phyloP scores from a whole-genome alignment of 2,888 invertebrate genomes.

The Leucania comma region DNA sequence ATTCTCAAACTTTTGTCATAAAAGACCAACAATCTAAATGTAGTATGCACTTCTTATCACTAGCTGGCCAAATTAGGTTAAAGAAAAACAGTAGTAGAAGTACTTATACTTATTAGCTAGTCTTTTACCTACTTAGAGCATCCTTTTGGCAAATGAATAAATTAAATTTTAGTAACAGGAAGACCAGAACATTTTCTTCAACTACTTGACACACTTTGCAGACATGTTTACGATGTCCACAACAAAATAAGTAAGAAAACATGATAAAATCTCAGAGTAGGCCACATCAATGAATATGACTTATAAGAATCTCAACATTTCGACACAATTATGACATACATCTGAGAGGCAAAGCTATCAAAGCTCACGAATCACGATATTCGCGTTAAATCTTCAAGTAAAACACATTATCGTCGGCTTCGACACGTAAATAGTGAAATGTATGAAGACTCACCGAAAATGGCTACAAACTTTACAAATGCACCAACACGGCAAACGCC shows the following conservation, averaged over 20 bases:
- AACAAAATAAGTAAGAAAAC: slow-evolving; percentile 46
- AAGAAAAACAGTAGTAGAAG: slow-evolving; percentile 36
- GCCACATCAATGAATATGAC: slow-evolving; percentile 41
- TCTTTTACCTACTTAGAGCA: slow-evolving; percentile 16
- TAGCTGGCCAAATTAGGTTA: slow-evolving; percentile 43
- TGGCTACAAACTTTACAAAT: slow-evolving; percentile 86
- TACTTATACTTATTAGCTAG: neutral
- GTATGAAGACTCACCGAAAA: slow-evolving; percentile 84
- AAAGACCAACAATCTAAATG: neutral
- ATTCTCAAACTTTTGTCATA: neutral
- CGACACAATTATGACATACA: slow-evolving; percentile 41
- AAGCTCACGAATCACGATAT: slow-evolving; percentile 62
- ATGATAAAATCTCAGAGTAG: slow-evolving; percentile 40
- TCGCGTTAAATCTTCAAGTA: slow-evolving; percentile 68
- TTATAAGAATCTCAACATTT: slow-evolving; percentile 32
- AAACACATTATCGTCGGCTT: slow-evolving; percentile 71
- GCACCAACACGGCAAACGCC: slow-evolving; percentile 79
- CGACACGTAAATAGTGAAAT: slow-evolving; percentile 83
- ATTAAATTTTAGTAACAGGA: slow-evolving; percentile 13
- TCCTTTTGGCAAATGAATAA: slow-evolving; percentile 3
- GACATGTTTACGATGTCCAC: slow-evolving; percentile 16
- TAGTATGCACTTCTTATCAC: slow-evolving; percentile 47
- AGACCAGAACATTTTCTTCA: slow-evolving; percentile 11
- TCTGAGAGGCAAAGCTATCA: slow-evolving; percentile 43
- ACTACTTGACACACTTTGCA: slow-evolving; percentile 51